A percentile compares a stretch with the other conserved stretches of the same genome.
Evolutionary conservation across 1,140 invertebrate species (phyloP).

Genomic region (Leucophenga varia): DNA sequence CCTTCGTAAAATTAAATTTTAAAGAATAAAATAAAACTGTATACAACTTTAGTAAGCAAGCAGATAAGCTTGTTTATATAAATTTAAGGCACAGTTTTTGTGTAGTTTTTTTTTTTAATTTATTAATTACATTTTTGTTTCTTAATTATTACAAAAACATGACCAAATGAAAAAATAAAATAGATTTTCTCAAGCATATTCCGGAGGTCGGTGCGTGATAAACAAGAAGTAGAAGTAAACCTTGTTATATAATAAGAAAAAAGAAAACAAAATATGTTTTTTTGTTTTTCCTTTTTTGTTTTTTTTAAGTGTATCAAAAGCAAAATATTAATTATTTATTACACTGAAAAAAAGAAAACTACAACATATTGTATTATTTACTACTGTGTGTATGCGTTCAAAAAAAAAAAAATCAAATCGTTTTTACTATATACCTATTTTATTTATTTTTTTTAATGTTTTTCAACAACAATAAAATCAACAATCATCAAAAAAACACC

Average conservation of each 20-base stretch:
- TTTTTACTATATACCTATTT: conserved; percentile 14
- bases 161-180: conserved; percentile 29
- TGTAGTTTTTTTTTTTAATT: conserved; percentile 17
- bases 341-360: too few species aligned
- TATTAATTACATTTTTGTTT: conserved; percentile 17
- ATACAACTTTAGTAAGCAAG: conserved; percentile 17
- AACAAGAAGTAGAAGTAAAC: neutral
- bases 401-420: conserved; percentile 8
- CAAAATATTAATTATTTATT: too few species aligned
- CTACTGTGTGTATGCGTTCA: too few species aligned
- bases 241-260: conserved; percentile 1
- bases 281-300: too few species aligned
- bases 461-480: conserved; percentile 30
- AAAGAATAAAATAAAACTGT: neutral
- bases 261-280: conserved; percentile 10
- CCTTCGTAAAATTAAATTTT: conserved; percentile 37
- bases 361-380: too few species aligned
- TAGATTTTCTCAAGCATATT: conserved; percentile 57
- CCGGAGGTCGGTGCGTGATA: conserved; percentile 51
- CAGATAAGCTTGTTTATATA: neutral
- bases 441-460: conserved; percentile 5
- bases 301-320: too few species aligned
- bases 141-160: conserved; percentile 1
- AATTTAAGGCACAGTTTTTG: neutral
- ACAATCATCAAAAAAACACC: conserved; percentile 16